Evolutionary conservation across 1,140 invertebrate genomes (phyloP).

Genomic region (Hyposmocoma kahamanoa): DNA sequence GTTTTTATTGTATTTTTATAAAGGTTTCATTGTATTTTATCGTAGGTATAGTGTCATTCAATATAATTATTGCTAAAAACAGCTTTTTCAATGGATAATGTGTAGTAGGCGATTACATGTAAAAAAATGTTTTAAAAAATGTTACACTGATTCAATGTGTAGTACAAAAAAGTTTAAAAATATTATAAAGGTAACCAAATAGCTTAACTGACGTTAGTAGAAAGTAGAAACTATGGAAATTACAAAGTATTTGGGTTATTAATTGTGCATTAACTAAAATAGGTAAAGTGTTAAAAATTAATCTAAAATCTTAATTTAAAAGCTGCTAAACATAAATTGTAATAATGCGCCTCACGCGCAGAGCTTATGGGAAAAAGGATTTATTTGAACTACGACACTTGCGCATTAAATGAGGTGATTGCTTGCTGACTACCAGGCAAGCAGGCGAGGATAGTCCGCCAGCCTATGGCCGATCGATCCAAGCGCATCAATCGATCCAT

Average conservation of each 20-base stretch:
- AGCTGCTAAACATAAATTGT: conserved; percentile 61
- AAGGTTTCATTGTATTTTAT: conserved; percentile 68
- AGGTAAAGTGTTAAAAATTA: conserved; percentile 59
- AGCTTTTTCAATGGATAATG: conserved; percentile 63
- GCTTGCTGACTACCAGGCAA: no score
- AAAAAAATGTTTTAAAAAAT: conserved; percentile 10
- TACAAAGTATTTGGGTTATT: conserved; percentile 43
- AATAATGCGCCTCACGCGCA: conserved; percentile 13
- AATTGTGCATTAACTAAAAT: conserved; percentile 62
- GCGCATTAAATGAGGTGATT: no score
- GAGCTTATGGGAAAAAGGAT: conserved; percentile 18
- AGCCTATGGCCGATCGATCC: no score
- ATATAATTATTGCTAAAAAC: conserved; percentile 60
- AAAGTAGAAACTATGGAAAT: background rate
- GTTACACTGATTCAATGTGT: conserved; percentile 33
- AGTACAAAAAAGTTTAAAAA: conserved; percentile 31
- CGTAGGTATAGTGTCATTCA: conserved; percentile 69
- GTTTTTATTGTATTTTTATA: conserved; percentile 63
- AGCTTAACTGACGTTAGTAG: background rate
- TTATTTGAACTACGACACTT: conserved; percentile 26
- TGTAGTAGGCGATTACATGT: conserved; percentile 69
- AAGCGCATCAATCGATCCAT: no score
- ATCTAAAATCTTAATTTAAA: conserved; percentile 58
- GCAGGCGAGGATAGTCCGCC: no score
- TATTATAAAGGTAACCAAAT: no score